These are phyloP conservation scores for Rhinolophus sinicus DNA, from an alignment of 2,113 vertebrate species.

Conservation along the genomic window DNA sequence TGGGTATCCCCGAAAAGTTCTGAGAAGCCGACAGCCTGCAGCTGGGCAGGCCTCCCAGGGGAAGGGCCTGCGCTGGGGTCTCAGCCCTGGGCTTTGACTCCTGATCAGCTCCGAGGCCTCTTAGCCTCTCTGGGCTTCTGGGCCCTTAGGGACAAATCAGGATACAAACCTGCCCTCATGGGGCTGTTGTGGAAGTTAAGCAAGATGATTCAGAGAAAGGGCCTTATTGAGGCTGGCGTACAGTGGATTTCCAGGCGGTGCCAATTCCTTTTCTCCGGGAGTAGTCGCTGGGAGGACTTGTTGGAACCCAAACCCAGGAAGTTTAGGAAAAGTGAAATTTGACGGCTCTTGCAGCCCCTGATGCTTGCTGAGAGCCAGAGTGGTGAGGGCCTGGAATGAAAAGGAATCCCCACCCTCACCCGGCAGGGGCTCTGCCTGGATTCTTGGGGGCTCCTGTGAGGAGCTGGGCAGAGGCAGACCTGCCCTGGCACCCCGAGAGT, in stretches of 20 bases:
- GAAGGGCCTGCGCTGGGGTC: neutral
- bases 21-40: fast-evolving
- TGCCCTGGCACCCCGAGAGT: neutral
- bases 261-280: neutral
- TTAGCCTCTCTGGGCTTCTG: neutral
- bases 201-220: neutral
- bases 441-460: neutral
- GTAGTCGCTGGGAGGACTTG: neutral
- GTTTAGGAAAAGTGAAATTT: neutral
- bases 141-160: neutral
- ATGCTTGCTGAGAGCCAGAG: neutral
- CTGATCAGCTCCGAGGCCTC: neutral
- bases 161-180: fast-evolving
- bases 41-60: fast-evolving
- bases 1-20: fast-evolving
- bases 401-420: neutral
- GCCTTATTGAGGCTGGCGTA: neutral
- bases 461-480: neutral
- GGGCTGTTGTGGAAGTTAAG: neutral
- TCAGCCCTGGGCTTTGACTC: neutral
- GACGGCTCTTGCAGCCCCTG: neutral
- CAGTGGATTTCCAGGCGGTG: too few species aligned
- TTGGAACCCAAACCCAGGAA: neutral
- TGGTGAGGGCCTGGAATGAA: neutral
- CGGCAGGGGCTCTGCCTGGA: neutral